A percentile compares a stretch with the other conserved stretches of the same genome.
Conservation (phyloP, 2,797 vertebrate species). For the Ctenopoma multispine region DNA sequence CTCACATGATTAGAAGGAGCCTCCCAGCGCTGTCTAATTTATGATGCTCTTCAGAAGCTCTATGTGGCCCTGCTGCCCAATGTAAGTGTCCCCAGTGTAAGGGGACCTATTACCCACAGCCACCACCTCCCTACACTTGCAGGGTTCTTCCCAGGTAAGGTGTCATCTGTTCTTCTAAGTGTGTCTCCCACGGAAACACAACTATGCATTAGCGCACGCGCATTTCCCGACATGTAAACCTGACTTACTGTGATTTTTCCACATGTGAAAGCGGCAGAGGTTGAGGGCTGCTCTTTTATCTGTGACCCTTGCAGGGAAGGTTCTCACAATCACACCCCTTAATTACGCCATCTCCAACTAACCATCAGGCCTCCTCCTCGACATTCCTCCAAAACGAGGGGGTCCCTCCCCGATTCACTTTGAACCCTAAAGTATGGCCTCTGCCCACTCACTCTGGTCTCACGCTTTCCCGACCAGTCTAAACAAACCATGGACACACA, state of each 20-base stretch:
- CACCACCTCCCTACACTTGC: conserved; percentile 11
- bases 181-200: conserved; percentile 1
- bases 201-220: conserved; percentile 10
- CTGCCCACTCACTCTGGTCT: conserved; percentile 83
- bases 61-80: conserved; percentile 61
- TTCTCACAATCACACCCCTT: conserved; percentile 86
- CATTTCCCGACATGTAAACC: conserved; percentile 11
- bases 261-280: conserved; percentile 60
- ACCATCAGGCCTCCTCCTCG: conserved; percentile 82
- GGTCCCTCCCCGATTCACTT: conserved; percentile 81
- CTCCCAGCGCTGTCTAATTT: conserved; percentile 80
- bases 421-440: conserved; percentile 82
- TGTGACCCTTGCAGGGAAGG: conserved; percentile 80
- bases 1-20: conserved; percentile 85
- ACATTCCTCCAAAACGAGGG: conserved; percentile 83
- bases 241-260: conserved; percentile 55
- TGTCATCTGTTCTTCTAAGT: conserved; percentile 41
- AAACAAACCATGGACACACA: conserved; percentile 79
- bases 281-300: conserved; percentile 78
- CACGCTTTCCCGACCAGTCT: conserved; percentile 83
- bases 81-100: no score
- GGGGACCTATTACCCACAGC: conserved; percentile 47
- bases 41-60: conserved; percentile 74
- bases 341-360: conserved; percentile 86
- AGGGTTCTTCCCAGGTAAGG: conserved; percentile 53